Evolutionary conservation across 2,888 invertebrate species (phyloP), one percentile per base, ranked within the genome.

Genomic region (Dione vanillae): DNA sequence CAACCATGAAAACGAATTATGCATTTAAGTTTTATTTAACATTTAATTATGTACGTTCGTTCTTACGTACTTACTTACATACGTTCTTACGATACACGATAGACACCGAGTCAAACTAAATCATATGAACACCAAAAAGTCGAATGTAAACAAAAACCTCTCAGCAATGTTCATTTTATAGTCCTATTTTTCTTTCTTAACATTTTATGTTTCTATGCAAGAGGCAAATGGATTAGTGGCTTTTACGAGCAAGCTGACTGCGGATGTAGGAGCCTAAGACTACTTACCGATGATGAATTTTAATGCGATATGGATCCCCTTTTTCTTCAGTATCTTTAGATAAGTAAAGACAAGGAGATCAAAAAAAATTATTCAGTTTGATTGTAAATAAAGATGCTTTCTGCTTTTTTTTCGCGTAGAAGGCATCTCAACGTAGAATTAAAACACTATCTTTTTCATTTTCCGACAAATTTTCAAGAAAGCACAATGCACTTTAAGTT

Each of bases 141-240:
- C 7, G 11, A 37, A 47, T 49, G 8, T 16, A 49, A 37, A n/a
- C 19, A 37, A 37, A 59, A 20, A 47, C 35, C 51, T 65, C n/a
- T 40, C 5, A 11, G 5, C 20, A 10, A 52, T 3, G 11, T 52
- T 52, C 20, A 41, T 27, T 56, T 69, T 66, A 54, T 41, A 70
- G 52, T 61, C 20, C 43, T 69, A 62, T 67, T 56, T 66, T 67
- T 62, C 56, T 47, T 56, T 70, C 62, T 64, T 37, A 47, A 70
- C 67, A 67, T 64, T 70, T 67, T 61, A 61, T 62, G 41, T 66
- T 70, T 62, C 66, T 45, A 62, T 35, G 61, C 66, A 70, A 70
- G 70, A 72, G 73, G 77, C 77, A 80, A 78, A 82, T 80, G 81
- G 81, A 81, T 82, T 82, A 80, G 76, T 78, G 78, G 76, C 76